Conservation (phyloP, 2,888 invertebrate genomes). For the Phortica magna region DNA sequence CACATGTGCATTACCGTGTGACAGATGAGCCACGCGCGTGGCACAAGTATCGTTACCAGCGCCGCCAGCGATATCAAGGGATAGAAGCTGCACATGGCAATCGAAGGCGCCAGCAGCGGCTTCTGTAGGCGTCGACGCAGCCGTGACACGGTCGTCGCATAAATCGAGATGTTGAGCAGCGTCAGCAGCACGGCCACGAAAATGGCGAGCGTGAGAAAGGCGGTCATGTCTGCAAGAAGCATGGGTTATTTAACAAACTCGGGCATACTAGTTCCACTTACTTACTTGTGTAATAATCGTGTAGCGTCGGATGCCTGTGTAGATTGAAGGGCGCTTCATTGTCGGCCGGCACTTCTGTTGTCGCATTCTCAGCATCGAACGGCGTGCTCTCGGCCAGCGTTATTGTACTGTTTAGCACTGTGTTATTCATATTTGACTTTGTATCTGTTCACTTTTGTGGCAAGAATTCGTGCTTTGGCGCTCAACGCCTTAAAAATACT, state of each 20-base stretch:
- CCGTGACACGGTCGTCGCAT: slow-evolving; percentile 64
- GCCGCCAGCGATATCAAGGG: slow-evolving; percentile 74
- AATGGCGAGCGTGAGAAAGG: slow-evolving; percentile 71
- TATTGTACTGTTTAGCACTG: not conserved
- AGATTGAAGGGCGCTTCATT: slow-evolving; percentile 52
- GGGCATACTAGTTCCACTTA: slow-evolving; percentile 25
- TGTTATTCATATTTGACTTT: not conserved
- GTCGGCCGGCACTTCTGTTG: not conserved
- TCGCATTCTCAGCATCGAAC: not conserved
- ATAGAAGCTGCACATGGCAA: slow-evolving; percentile 71
- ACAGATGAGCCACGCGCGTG: slow-evolving; percentile 73
- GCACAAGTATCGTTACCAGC: slow-evolving; percentile 71
- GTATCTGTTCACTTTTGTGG: not conserved
- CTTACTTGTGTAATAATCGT: slow-evolving; percentile 73
- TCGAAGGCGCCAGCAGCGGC: slow-evolving; percentile 59
- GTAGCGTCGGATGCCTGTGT: slow-evolving; percentile 62
- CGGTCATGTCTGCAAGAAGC: slow-evolving; percentile 68
- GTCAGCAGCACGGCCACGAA: slow-evolving; percentile 68
- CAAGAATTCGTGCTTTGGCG: slow-evolving; percentile 1
- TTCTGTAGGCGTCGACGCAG: slow-evolving; percentile 59
- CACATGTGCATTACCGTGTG: slow-evolving; percentile 76
- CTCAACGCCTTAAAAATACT: not conserved
- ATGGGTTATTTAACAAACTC: not conserved
- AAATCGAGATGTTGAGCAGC: slow-evolving; percentile 72
- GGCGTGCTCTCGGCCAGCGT: not conserved